Evolutionary conservation across 2,888 invertebrate species (phyloP).

Genomic region (Gari tellinella): DNA sequence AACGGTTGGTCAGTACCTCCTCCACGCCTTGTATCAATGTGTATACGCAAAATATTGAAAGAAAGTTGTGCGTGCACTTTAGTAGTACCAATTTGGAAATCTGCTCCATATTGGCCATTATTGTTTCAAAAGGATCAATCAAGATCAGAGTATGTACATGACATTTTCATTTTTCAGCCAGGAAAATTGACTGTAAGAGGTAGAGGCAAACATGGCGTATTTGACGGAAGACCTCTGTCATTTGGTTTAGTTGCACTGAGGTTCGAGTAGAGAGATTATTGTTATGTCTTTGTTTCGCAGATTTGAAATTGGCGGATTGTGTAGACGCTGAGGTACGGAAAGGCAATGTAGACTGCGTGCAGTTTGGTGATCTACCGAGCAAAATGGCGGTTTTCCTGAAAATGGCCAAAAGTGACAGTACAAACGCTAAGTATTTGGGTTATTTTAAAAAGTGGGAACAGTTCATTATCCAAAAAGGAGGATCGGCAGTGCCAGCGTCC

Average conservation of each 20-base stretch:
- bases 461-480: slow-evolving; percentile 37
- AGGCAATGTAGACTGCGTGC: no score
- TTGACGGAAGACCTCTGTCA: slow-evolving; percentile 12
- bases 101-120: slow-evolving; percentile 36
- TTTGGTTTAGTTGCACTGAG: slow-evolving; percentile 21
- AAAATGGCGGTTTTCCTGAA: slow-evolving; percentile 29
- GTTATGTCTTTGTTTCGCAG: slow-evolving; percentile 14
- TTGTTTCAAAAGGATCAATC: slow-evolving; percentile 9
- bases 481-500: slow-evolving; percentile 33
- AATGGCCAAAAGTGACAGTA: slow-evolving; percentile 31
- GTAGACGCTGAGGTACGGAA: neutral
- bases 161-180: slow-evolving; percentile 6
- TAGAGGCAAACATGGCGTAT: slow-evolving; percentile 20
- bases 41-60: slow-evolving; percentile 28
- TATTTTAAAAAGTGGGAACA: slow-evolving; percentile 47
- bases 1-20: slow-evolving; percentile 57
- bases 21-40: slow-evolving; percentile 26
- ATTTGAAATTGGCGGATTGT: slow-evolving; percentile 6
- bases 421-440: slow-evolving; percentile 25
- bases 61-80: slow-evolving; percentile 27
- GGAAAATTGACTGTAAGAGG: slow-evolving; percentile 25
- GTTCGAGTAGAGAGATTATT: slow-evolving; percentile 1
- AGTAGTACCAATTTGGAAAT: slow-evolving; percentile 32
- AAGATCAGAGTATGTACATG: slow-evolving; percentile 5
- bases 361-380: slow-evolving; percentile 13